Evolutionary conservation across 1,140 invertebrate species (phyloP).

Genomic region (Aporrectodea caliginosa): DNA sequence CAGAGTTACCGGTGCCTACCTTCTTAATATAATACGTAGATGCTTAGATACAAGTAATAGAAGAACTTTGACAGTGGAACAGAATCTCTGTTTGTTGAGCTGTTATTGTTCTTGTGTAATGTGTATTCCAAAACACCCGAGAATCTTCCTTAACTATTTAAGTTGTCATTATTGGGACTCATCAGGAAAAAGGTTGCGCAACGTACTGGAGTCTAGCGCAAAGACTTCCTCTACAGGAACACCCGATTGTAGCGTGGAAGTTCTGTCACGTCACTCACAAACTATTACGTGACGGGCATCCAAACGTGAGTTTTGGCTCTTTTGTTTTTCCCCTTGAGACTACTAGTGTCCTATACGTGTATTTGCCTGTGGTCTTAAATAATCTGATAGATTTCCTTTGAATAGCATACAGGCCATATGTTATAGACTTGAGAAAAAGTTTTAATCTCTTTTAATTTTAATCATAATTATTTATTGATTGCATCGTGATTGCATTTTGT

Average conservation of each 20-base stretch:
- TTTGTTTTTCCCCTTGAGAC: too few relatives aligned
- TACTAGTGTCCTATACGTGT: neutral
- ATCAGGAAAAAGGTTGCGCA: constrained; percentile 80
- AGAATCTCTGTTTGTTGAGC: too few relatives aligned
- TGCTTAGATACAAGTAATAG: too few relatives aligned
- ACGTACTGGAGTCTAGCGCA: constrained; percentile 80
- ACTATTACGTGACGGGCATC: constrained; percentile 88
- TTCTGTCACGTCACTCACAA: constrained; percentile 97
- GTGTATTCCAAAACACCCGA: too few relatives aligned
- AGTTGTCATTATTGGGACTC: constrained; percentile 92
- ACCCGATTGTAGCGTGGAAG: constrained; percentile 95
- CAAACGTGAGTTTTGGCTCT: constrained; percentile 70
- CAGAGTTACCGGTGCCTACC: too few relatives aligned
- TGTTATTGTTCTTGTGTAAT: too few relatives aligned
- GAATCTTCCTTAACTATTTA: constrained; percentile 50
- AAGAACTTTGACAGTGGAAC: too few relatives aligned
- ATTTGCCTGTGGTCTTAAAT: neutral
- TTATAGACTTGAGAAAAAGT: neutral
- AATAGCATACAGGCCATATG: neutral
- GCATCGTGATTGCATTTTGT: neutral
- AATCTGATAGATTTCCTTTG: neutral
- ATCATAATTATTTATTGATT: neutral
- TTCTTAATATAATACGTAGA: too few relatives aligned
- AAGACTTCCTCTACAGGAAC: constrained; percentile 79
- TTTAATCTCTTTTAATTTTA: neutral